A percentile compares a stretch with the other conserved stretches of the same genome.
Evolutionary conservation across 2,113 vertebrate genomes (phyloP).

Genomic region (Datnioides undecimradiatus): DNA sequence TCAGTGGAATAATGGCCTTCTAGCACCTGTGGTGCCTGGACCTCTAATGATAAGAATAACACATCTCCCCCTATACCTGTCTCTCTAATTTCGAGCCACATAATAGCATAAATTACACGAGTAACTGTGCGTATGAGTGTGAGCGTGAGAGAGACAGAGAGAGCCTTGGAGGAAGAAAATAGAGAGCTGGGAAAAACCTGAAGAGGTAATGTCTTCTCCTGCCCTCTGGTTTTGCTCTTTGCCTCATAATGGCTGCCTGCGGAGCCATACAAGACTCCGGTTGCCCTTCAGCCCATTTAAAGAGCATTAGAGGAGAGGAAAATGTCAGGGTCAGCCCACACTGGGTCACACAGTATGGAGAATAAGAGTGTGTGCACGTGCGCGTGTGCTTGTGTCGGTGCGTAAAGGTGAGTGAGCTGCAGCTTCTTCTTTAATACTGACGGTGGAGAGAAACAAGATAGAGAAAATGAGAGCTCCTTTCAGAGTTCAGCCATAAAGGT

Average conservation of each 20-base stretch:
- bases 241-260: slow-evolving; percentile 59
- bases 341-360: slow-evolving; percentile 29
- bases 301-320: slow-evolving; percentile 67
- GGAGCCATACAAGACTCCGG: slow-evolving; percentile 54
- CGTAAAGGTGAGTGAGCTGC: neutral
- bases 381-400: neutral
- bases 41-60: slow-evolving; percentile 32
- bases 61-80: neutral
- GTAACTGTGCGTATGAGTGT: neutral
- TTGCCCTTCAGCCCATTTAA: slow-evolving; percentile 64
- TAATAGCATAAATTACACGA: slow-evolving; percentile 25
- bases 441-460: slow-evolving; percentile 7
- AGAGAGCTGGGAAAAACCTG: slow-evolving; percentile 18
- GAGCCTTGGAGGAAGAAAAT: neutral
- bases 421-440: slow-evolving; percentile 3
- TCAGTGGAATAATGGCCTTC: slow-evolving; percentile 26
- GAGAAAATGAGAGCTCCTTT: slow-evolving; percentile 15
- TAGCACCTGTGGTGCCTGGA: slow-evolving; percentile 7
- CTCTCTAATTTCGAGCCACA: slow-evolving; percentile 12
- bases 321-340: slow-evolving; percentile 62
- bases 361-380: neutral
- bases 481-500: slow-evolving; percentile 1
- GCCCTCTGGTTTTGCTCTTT: slow-evolving; percentile 58
- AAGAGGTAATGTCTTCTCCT: slow-evolving; percentile 43
- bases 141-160: neutral